Conservation (phyloP, 2,113 vertebrate species). For the Myrmophylax atrothorax region DNA sequence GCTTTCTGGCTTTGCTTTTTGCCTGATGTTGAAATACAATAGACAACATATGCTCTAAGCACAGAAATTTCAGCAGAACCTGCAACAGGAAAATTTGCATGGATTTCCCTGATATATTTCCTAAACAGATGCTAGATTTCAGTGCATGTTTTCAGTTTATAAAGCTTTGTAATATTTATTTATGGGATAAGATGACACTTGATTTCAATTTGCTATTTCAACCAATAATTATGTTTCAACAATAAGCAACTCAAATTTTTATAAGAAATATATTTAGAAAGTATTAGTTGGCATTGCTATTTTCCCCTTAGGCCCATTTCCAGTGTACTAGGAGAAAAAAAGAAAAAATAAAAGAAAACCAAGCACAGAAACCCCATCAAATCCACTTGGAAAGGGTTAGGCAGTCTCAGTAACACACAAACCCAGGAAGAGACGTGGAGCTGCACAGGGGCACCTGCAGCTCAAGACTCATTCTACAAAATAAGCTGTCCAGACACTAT, state of each 20-base stretch:
- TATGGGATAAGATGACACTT: background rate
- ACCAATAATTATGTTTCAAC: background rate
- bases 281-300: background rate
- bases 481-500: background rate
- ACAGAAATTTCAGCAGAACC: background rate
- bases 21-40: background rate
- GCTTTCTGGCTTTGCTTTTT: background rate
- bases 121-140: background rate
- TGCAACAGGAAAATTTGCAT: background rate
- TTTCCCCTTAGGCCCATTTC: background rate
- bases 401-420: fast-evolving
- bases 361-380: background rate
- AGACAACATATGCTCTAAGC: background rate
- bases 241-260: background rate
- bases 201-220: background rate
- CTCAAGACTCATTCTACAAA: background rate
- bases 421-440: background rate
- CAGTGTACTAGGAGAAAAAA: background rate
- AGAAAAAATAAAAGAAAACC: background rate
- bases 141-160: background rate
- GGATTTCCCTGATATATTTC: background rate
- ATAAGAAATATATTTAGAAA: background rate
- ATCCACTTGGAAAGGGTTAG: background rate
- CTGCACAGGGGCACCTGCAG: background rate
- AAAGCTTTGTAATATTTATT: background rate